Percentiles rank a stretch among this genome's conserved stretches.
Evolutionary conservation across 2,113 vertebrate species (phyloP).

Genomic region (Nyctereutes procyonoides): DNA sequence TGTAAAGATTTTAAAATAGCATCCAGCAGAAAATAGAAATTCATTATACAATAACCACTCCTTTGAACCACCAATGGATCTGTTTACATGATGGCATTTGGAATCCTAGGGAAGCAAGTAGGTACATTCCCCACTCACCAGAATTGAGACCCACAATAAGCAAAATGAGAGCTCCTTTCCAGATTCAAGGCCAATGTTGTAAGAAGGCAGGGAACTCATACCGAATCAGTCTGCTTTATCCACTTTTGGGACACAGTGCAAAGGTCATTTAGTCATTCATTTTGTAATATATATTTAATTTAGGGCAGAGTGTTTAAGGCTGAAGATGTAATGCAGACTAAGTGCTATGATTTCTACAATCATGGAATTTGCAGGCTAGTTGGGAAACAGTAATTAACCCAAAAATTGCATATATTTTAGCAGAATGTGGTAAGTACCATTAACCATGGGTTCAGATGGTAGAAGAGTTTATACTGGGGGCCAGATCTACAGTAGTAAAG

Average conservation of each 20-base stretch:
- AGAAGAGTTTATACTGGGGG: background rate
- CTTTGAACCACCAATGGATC: background rate
- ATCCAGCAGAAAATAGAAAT: background rate
- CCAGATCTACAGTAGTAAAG: background rate
- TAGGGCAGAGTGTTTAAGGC: background rate
- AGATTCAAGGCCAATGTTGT: background rate
- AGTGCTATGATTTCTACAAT: background rate
- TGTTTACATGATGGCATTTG: background rate
- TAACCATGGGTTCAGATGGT: background rate
- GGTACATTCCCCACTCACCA: background rate
- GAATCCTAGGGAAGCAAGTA: background rate
- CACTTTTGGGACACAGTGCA: background rate
- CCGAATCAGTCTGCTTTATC: background rate
- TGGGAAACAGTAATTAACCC: background rate
- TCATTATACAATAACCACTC: background rate
- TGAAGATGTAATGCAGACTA: background rate
- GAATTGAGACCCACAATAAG: background rate
- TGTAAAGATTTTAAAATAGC: background rate
- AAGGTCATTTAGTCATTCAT: background rate
- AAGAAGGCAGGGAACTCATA: background rate
- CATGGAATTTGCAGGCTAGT: background rate
- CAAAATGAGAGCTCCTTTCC: background rate
- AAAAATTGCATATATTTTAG: background rate
- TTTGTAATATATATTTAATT: background rate
- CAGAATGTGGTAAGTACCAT: background rate